Base-by-base conservation (phyloP, 2,888 invertebrate species). In the Stomorhina lunata region DNA sequence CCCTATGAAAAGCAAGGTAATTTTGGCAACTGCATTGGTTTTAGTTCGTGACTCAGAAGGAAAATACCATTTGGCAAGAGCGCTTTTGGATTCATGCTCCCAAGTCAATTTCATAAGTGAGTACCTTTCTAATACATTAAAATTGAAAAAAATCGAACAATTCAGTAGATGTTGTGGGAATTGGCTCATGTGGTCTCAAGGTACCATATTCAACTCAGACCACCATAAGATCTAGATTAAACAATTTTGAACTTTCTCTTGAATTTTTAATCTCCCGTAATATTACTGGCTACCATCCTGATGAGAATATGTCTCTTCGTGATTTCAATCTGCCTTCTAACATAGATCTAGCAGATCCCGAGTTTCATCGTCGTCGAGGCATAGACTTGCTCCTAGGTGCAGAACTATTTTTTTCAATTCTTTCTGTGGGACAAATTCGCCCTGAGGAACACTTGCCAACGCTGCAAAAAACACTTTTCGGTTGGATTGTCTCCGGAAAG, bases 391-490 rank as follows among this genome's bases (percentile, higher is more conserved):
- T 83, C 6, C 15, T 83, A 0, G 77, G 77, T 0, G 76, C 72
- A 4, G 83, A 80, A 34, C n/a, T 72, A 20, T 82, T 75, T 32
- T 80, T 83, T n/a, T 29, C 43, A 10, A 37, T 81, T 22, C 12
- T 75, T 0, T 71, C 59, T 4, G 75, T 63, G 4, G 43, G 57
- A n/a, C 66, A 80, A 69, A 69, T 80, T 34, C 53, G 34, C 10
- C 82, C n/a, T n/a, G n/a, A n/a, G n/a, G n/a, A n/a, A n/a, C n/a
- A n/a, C n/a, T n/a, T n/a, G n/a, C n/a, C 84, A 9, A 81, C 63
- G 12, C 59, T 85, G 0, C 85, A 82, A 55, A 78, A 78, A 59
- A 82, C 73, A 0, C 9, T 69, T 0, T 50, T 78, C 1, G 81
- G 73, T 9, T 78, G 69, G 81, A 50, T 69, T 4, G 75, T 79